phyloP scores from a whole-genome alignment of 2,797 vertebrate genomes.

The Coranthus polyacanthus region DNA sequence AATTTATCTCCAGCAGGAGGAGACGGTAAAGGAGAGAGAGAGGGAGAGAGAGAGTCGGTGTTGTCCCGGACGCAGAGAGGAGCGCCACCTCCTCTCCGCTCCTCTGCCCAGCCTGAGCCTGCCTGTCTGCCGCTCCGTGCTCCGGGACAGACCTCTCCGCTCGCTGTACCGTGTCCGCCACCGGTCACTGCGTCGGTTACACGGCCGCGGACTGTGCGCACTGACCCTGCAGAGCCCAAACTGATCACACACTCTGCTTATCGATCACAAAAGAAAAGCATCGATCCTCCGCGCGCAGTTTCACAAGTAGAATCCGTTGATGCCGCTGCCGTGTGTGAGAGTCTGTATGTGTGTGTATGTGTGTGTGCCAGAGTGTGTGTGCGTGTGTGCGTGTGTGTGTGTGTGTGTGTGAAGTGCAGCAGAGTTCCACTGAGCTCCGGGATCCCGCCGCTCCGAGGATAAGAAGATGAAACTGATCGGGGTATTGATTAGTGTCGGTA shows the following conservation, averaged over 20 bases:
- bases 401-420: background rate
- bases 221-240: constrained; percentile 49
- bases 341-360: background rate
- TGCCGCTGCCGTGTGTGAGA: constrained; percentile 34
- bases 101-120: constrained; percentile 9
- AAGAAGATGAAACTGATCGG: constrained; percentile 34
- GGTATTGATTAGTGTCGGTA: constrained; percentile 29
- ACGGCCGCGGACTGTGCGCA: constrained; percentile 34
- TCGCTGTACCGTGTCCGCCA: constrained; percentile 31
- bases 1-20: constrained; percentile 74
- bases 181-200: constrained; percentile 46
- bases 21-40: constrained; percentile 41
- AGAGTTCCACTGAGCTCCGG: too few species aligned
- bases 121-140: constrained; percentile 42
- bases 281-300: constrained; percentile 47
- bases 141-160: constrained; percentile 46
- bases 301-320: constrained; percentile 41
- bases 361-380: background rate
- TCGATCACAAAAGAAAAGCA: constrained; percentile 50
- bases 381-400: background rate
- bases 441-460: background rate
- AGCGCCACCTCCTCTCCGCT: constrained; percentile 67
- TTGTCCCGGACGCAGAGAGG: constrained; percentile 69
- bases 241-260: constrained; percentile 54
- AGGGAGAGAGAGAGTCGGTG: constrained; percentile 52